A percentile compares a stretch with the other conserved stretches of the same genome.
Conservation (phyloP, 2,113 vertebrate species). For the Rhynchopsitta pachyrhyncha region DNA sequence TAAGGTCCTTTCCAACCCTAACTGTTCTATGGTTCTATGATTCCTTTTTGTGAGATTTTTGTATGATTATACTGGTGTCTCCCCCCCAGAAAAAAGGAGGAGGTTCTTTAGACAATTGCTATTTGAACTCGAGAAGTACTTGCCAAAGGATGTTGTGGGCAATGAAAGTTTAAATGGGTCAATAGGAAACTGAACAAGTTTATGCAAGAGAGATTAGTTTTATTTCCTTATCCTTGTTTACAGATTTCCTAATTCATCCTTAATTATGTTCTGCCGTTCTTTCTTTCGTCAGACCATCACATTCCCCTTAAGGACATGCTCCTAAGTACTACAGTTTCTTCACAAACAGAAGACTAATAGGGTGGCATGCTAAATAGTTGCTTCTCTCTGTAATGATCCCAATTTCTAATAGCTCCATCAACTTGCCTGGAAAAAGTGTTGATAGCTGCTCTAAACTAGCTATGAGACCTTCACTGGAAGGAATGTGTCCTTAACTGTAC, state of each 20-base stretch:
- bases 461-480: neutral
- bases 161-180: neutral
- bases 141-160: constrained; percentile 8
- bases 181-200: neutral
- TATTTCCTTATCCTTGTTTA: constrained; percentile 44
- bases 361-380: neutral
- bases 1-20: neutral
- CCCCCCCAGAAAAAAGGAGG: neutral
- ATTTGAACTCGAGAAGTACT: neutral
- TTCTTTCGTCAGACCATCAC: neutral
- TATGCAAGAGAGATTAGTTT: constrained; percentile 2
- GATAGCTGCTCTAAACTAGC: neutral
- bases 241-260: constrained; percentile 15
- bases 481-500: neutral
- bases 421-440: neutral
- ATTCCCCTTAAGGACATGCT: neutral
- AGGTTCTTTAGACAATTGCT: neutral
- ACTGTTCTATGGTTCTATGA: neutral
- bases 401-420: neutral
- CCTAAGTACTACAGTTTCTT: neutral
- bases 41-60: neutral
- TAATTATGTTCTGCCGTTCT: neutral
- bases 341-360: neutral
- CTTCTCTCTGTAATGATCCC: neutral
- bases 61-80: neutral